These are phyloP conservation scores for Metellina segmentata DNA, from an alignment of 2,888 invertebrate genomes.

Conservation along the genomic window DNA sequence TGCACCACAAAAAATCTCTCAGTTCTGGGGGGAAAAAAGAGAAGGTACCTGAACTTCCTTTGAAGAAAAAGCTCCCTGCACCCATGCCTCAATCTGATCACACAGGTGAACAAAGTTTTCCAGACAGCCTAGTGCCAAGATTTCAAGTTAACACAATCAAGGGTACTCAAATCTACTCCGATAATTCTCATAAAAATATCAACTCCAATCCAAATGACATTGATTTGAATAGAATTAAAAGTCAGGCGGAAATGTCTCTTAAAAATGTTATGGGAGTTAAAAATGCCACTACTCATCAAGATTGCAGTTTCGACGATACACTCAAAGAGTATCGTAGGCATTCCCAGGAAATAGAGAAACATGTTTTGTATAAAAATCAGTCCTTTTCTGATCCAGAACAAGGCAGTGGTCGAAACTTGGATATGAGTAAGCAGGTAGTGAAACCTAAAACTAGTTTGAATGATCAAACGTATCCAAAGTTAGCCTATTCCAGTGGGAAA, in stretches of 20 bases:
- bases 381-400: slow-evolving; percentile 72
- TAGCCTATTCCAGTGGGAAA: slow-evolving; percentile 58
- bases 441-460: slow-evolving; percentile 63
- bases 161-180: slow-evolving; percentile 40
- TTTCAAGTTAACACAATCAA: slow-evolving; percentile 59
- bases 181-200: slow-evolving; percentile 33
- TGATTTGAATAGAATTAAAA: slow-evolving; percentile 11
- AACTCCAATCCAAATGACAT: not conserved
- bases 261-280: slow-evolving; percentile 17
- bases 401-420: slow-evolving; percentile 26
- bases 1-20: not conserved
- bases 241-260: slow-evolving; percentile 15
- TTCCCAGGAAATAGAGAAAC: slow-evolving; percentile 63
- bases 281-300: slow-evolving; percentile 18
- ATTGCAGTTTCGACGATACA: slow-evolving; percentile 58
- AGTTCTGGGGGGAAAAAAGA: slow-evolving; percentile 40
- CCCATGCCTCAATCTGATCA: slow-evolving; percentile 20
- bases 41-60: slow-evolving; percentile 61
- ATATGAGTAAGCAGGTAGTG: slow-evolving; percentile 48
- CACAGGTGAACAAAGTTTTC: not conserved
- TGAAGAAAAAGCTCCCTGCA: slow-evolving; percentile 61
- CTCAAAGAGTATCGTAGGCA: slow-evolving; percentile 49
- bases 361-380: slow-evolving; percentile 62
- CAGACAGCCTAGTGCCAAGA: slow-evolving; percentile 58
- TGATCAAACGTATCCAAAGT: slow-evolving; percentile 69